Base-by-base conservation (phyloP, 37 sponge, comb jelly and placozoan species). In the Crambe crambe region DNA sequence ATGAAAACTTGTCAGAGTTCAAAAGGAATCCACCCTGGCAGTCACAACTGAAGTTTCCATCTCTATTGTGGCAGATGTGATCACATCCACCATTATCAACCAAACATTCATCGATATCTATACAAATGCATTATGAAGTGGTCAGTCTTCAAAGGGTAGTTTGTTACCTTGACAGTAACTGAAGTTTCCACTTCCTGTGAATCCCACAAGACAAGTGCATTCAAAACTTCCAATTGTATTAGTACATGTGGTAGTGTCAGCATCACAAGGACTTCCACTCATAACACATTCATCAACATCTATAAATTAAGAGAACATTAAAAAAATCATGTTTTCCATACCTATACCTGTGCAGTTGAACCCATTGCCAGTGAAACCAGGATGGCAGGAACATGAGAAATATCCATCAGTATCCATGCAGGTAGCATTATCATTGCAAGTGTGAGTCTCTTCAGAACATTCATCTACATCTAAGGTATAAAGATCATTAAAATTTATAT, bases 381-480 rank as follows among this genome's bases (percentile, higher is more conserved):
- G n/a, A 61, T 38, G 32, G 26, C 76, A 76, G 42, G 38, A 17
- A 25, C 76, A 76, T 26, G 23, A 23, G 42, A 76, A 76, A 56
- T 26, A 56, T 23, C 76, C 76, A 32, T 10, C 27, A 39, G 62
- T 60, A 36, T 76, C 37, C 5, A 36, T 37, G 42, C 76, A 76
- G 35, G 41, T 76, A 8, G 76, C 76, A 76, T 76, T 76, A 18
- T 2, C 23, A 38, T 60, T 42, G 57, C 74, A 73, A 29, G 76
- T 41, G 27, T 42, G 37, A n/a, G 64, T 67, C 0, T 42, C 59
- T 1, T 1, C 0, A 0, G 0, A 9, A 64, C 89, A 88, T 62
- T 82, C 83, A 78, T 88, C 58, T 42, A 78, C 72, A 51, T 87
- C 88, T 79, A n/a, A n/a, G n/a, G n/a, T n/a, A n/a, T n/a, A n/a